Conservation (phyloP, 1,140 invertebrate species). For the Elysia chlorotica region DNA sequence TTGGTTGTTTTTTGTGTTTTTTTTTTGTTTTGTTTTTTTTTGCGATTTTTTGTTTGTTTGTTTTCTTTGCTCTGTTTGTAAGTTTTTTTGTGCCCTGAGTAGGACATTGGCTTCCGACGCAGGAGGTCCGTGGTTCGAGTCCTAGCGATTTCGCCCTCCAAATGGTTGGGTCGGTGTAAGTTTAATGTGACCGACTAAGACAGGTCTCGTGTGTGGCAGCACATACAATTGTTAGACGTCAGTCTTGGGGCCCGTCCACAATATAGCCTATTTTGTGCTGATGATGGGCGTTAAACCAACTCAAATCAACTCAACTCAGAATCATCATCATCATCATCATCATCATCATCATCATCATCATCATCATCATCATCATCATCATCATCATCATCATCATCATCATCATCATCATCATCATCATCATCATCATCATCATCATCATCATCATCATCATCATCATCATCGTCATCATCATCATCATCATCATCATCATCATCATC, state of each 20-base stretch:
- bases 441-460: slow-evolving; percentile 22
- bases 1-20: too few species aligned
- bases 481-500: slow-evolving; percentile 12
- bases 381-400: slow-evolving; percentile 18
- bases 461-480: slow-evolving; percentile 1
- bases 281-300: neutral
- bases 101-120: too few species aligned
- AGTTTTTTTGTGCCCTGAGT: too few species aligned
- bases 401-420: slow-evolving; percentile 23
- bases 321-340: neutral
- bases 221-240: neutral
- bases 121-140: too few species aligned
- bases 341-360: neutral
- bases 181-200: neutral
- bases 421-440: slow-evolving; percentile 26
- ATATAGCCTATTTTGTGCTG: neutral
- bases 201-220: neutral
- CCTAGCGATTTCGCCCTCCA: too few species aligned
- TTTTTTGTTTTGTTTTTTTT: too few species aligned
- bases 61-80: too few species aligned
- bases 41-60: too few species aligned
- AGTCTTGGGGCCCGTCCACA: too few species aligned
- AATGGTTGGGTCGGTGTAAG: too few species aligned
- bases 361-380: slow-evolving; percentile 24
- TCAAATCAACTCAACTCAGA: too few species aligned